Percentiles rank a stretch among this genome's conserved stretches.
phyloP scores from a whole-genome alignment of 2,888 invertebrate species.

The Coelopa pilipes region DNA sequence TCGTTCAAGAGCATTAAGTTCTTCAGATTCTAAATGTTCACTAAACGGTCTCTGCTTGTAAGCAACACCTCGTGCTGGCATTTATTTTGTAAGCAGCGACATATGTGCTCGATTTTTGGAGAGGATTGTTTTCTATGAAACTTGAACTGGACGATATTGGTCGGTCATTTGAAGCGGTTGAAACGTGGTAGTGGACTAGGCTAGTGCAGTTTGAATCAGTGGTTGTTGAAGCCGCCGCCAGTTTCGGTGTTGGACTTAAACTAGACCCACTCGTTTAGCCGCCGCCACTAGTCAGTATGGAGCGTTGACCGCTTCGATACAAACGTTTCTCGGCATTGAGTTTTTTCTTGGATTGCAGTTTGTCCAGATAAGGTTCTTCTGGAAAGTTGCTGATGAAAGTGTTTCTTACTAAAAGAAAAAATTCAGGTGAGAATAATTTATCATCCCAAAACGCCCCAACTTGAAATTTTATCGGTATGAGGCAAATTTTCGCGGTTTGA shows the following conservation, averaged over 20 bases:
- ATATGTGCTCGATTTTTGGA: slow-evolving; percentile 52
- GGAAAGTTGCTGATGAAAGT: no score
- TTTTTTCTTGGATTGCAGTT: slow-evolving; percentile 76
- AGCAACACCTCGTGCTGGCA: slow-evolving; percentile 46
- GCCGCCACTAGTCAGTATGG: slow-evolving; percentile 57
- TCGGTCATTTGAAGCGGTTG: slow-evolving; percentile 43
- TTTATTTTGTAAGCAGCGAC: slow-evolving; percentile 53
- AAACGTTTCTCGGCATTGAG: slow-evolving; percentile 72
- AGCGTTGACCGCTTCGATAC: slow-evolving; percentile 71
- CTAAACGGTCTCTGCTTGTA: slow-evolving; percentile 64
- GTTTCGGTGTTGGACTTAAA: slow-evolving; percentile 62
- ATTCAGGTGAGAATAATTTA: no score
- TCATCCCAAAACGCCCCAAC: no score
- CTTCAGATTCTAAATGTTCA: slow-evolving; percentile 58
- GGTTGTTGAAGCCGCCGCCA: slow-evolving; percentile 56
- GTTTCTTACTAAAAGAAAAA: no score
- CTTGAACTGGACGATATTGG: slow-evolving; percentile 34
- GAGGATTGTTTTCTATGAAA: slow-evolving; percentile 51
- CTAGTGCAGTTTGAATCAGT: slow-evolving; percentile 61
- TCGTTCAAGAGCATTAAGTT: slow-evolving; percentile 51
- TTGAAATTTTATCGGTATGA: no score
- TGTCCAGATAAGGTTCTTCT: slow-evolving; percentile 86
- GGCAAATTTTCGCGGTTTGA: no score
- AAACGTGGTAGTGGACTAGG: slow-evolving; percentile 63
- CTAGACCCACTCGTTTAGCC: slow-evolving; percentile 60